phyloP scores from a whole-genome alignment of 64 coral and sea anemone genomes.

The Montipora efflorescens region DNA sequence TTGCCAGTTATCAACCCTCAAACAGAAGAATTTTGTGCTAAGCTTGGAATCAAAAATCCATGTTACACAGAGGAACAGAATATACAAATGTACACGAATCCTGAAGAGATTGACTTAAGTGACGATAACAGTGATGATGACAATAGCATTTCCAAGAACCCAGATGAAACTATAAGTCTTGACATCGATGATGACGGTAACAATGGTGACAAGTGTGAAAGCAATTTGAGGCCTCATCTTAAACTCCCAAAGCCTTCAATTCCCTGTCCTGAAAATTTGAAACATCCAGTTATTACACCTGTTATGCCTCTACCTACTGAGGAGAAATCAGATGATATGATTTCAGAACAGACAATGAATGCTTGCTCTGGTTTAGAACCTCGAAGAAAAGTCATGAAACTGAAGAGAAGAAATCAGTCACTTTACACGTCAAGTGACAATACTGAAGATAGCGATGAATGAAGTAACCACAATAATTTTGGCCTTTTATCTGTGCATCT shows the following conservation, averaged over 20 bases:
- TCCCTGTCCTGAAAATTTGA: neutral
- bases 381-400: slow-evolving; percentile 78
- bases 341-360: neutral
- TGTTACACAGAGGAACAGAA: slow-evolving; percentile 42
- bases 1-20: slow-evolving; percentile 71
- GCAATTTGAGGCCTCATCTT: slow-evolving; percentile 20
- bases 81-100: slow-evolving; percentile 53
- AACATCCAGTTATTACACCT: neutral
- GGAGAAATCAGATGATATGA: neutral
- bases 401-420: slow-evolving; percentile 89
- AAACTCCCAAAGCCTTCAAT: slow-evolving; percentile 18
- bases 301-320: neutral
- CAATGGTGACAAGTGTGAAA: neutral
- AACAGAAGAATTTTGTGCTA: slow-evolving; percentile 81
- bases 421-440: slow-evolving; percentile 76
- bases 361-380: slow-evolving; percentile 64
- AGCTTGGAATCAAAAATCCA: slow-evolving; percentile 87
- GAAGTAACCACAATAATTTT: neutral
- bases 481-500: neutral
- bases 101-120: slow-evolving; percentile 80
- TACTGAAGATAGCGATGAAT: slow-evolving; percentile 51
- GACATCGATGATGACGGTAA: slow-evolving; percentile 51
- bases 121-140: slow-evolving; percentile 49
- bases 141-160: slow-evolving; percentile 23
- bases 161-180: slow-evolving; percentile 68